Evolutionary conservation across 2,888 invertebrate species (phyloP).

Genomic region (Pyralis farinalis): DNA sequence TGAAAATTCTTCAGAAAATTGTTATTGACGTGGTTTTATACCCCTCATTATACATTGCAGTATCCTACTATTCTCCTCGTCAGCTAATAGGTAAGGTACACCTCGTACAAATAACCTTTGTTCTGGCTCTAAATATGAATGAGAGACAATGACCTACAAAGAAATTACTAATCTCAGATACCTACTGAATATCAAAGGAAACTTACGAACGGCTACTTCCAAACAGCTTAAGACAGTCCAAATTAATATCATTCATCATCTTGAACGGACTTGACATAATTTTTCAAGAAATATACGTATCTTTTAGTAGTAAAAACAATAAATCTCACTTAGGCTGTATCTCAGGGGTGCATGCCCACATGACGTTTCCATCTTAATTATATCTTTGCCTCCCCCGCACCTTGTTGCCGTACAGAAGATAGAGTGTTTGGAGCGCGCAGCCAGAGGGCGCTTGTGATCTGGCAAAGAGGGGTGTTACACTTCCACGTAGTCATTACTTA

Average conservation of each 20-base stretch:
- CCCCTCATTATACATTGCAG: no score
- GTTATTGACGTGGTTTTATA: no score
- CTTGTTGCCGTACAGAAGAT: slow-evolving; percentile 11
- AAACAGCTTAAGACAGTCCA: no score
- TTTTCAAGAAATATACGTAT: neutral
- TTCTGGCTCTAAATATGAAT: no score
- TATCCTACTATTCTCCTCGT: no score
- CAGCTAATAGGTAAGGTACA: no score
- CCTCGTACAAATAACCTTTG: no score
- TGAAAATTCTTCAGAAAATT: no score
- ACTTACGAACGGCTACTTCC: no score
- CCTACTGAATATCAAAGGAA: no score
- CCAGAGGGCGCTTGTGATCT: neutral
- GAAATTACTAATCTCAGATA: no score
- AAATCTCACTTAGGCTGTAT: slow-evolving; percentile 6
- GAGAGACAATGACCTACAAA: no score
- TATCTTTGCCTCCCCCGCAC: slow-evolving; percentile 3
- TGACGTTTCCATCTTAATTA: slow-evolving; percentile 29
- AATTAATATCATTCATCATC: neutral
- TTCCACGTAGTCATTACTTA: slow-evolving; percentile 1
- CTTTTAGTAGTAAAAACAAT: slow-evolving; percentile 2
- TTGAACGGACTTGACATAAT: neutral
- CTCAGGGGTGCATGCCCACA: slow-evolving; percentile 5
- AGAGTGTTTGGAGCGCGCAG: slow-evolving; percentile 13
- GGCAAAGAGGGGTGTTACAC: neutral